Base-by-base conservation (phyloP, 2,113 vertebrate species). In the Dinomys branickii region DNA sequence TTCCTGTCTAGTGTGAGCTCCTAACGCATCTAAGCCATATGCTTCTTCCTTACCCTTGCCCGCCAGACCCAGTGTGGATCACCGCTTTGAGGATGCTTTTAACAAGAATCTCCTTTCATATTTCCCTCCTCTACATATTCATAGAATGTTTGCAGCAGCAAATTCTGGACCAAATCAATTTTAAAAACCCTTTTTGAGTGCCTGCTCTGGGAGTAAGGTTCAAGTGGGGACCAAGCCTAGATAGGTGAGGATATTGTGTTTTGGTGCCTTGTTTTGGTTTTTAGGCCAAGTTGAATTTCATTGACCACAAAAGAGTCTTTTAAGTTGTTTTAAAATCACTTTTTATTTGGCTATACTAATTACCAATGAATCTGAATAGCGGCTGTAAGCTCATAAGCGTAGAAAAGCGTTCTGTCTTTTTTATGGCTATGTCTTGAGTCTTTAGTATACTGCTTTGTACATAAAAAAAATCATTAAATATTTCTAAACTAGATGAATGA, bases 181-280 rank as follows among this genome's bases (percentile, higher is more conserved):
- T 58, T 11, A 96, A 75, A 75, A 77, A 22, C 71, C 19, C 73
- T 75, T 93, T 86, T 24, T 54, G 67, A 89, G 80, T 94, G 58
- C 59, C 26, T 96, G 47, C 35, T 80, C 13, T 86, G 38, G 54
- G 33, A 12, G 26, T 87, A 50, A 52, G 61, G 41, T 17, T 50
- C 73, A 87, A 52, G 20, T 75, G 52, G 19, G 86, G 35, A 87
- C 61, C 20, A 58, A 88, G 35, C 44, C 50, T 85, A 1, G 47
- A 30, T 28, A 73, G 26, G 24, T 91, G 41, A 85, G 13, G 47
- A 75, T 78, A 87, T 33, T 93, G 41, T 41, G 22, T 89, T 89
- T 47, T n/a, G 13, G 41, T 87, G 67, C 26, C 47, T 94, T 94
- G n/a, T 87, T 95, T 94, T 95, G 82, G 28, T 82, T 94, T 95